Conservation (phyloP, 2,888 invertebrate species). For the Melieria picta region DNA sequence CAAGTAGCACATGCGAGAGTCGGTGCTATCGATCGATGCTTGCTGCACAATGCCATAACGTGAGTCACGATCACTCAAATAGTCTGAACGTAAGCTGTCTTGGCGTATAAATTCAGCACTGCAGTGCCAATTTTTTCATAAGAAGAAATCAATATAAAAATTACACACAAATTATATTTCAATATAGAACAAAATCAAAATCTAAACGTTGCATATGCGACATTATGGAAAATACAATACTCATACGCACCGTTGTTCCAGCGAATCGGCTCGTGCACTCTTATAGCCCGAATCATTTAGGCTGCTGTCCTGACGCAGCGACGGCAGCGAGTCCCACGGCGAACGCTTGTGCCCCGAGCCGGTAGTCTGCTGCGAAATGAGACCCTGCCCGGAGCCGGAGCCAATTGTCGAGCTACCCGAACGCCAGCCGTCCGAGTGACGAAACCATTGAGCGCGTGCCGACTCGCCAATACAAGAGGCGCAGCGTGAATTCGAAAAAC, state of each 20-base stretch:
- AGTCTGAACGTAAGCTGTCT: slow-evolving; percentile 89
- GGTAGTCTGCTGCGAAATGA: slow-evolving; percentile 67
- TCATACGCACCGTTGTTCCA: slow-evolving; percentile 80
- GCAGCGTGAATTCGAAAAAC: slow-evolving; percentile 74
- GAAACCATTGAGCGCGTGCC: slow-evolving; percentile 88
- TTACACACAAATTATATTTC: no score
- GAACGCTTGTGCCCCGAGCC: slow-evolving; percentile 76
- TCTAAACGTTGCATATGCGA: no score
- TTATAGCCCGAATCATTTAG: slow-evolving; percentile 89
- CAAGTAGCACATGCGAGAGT: slow-evolving; percentile 91
- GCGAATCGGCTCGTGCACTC: slow-evolving; percentile 85
- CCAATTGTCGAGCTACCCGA: slow-evolving; percentile 78
- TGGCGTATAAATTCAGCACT: slow-evolving; percentile 89
- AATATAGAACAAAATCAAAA: no score
- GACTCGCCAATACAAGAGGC: slow-evolving; percentile 91
- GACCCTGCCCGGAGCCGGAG: slow-evolving; percentile 69
- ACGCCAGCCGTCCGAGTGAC: slow-evolving; percentile 89
- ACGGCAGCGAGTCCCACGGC: slow-evolving; percentile 89
- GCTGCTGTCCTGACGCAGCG: slow-evolving; percentile 84
- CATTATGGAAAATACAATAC: no score
- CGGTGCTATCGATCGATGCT: slow-evolving; percentile 93
- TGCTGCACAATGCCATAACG: slow-evolving; percentile 92
- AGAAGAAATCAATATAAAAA: background rate
- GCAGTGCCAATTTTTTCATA: slow-evolving; percentile 41
- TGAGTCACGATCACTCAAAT: slow-evolving; percentile 89